Percentiles rank a stretch among this genome's conserved stretches.
These are phyloP conservation scores for Hypomecis punctinalis DNA, from an alignment of 2,888 invertebrate species.

Conservation along the genomic window DNA sequence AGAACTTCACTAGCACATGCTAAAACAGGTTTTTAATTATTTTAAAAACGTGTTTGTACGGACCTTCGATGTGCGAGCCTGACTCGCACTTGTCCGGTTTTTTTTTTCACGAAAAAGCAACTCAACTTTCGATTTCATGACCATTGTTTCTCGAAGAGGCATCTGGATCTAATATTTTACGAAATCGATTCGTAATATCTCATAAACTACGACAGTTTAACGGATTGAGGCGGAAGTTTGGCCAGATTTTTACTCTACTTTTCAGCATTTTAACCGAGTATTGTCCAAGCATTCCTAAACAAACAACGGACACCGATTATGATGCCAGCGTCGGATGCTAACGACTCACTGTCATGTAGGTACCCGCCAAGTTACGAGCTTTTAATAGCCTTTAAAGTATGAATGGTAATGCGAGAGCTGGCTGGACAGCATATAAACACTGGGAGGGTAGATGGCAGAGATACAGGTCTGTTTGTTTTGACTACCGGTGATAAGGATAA, in stretches of 20 bases:
- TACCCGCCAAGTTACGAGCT: slow-evolving; percentile 71
- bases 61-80: too few species aligned
- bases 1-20: too few species aligned
- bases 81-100: too few species aligned
- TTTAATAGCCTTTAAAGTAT: slow-evolving; percentile 80
- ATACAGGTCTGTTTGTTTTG: not conserved
- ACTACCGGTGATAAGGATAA: too few species aligned
- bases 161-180: too few species aligned
- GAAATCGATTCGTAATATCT: not conserved
- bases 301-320: slow-evolving; percentile 56
- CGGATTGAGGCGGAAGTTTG: not conserved
- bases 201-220: not conserved
- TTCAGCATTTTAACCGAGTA: slow-evolving; percentile 26
- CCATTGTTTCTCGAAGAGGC: too few species aligned
- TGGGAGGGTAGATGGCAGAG: not conserved
- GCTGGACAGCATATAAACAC: slow-evolving; percentile 77
- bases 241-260: not conserved
- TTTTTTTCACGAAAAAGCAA: too few species aligned
- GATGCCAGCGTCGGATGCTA: slow-evolving; percentile 80
- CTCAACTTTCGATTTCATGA: too few species aligned
- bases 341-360: slow-evolving; percentile 83
- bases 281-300: slow-evolving; percentile 44
- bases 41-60: too few species aligned
- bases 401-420: slow-evolving; percentile 79
- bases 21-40: too few species aligned